Evolutionary conservation across 2,888 invertebrate species (phyloP), one percentile per base, ranked within the genome.

Genomic region (Gasteruption jaculator): DNA sequence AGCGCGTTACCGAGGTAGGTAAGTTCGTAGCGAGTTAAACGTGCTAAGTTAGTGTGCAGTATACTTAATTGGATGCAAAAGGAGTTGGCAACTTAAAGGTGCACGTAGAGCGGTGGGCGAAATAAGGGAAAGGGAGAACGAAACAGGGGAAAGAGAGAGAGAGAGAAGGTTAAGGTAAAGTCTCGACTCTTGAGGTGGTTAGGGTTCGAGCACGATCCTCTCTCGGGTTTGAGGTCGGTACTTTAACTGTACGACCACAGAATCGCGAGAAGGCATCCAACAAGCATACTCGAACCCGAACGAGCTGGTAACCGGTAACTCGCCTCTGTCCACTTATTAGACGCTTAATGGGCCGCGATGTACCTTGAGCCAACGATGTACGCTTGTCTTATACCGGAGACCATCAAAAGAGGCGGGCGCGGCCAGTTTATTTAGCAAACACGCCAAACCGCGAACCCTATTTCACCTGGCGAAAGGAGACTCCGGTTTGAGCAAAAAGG

Each of bases 21-120:
- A n/a, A n/a, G n/a, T n/a, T n/a, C n/a, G n/a, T n/a, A n/a, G n/a
- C n/a, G n/a, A n/a, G n/a, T n/a, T n/a, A n/a, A n/a, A n/a, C n/a
- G n/a, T n/a, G n/a, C 56, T 57, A 56, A 58, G 57, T 58, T 57
- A 57, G 58, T 54, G 58, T 54, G 51, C 56, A 48, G n/a, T n/a
- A 40, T 51, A 53, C 58, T 57, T 58, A 58, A 57, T 57, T 58
- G 57, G 58, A 54, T 58, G 58, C 58, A 58, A 54, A 58, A 56
- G 57, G 54, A 55, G 54, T 54, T 53, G 49, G 56, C 51, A 56
- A 54, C 49, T 54, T 54, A 37, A 53, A 19, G 38, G 30, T 15
- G 30, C 41, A 30, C 8, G 25, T 16, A 10, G 16, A n/a, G 4
- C n/a, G 22, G 27, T 27, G 22, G 12, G 29, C 11, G 31, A 14